A percentile compares a stretch with the other conserved stretches of the same genome.
These are phyloP conservation scores for Theristicus caerulescens DNA, from an alignment of 2,113 vertebrate species.

Conservation along the genomic window DNA sequence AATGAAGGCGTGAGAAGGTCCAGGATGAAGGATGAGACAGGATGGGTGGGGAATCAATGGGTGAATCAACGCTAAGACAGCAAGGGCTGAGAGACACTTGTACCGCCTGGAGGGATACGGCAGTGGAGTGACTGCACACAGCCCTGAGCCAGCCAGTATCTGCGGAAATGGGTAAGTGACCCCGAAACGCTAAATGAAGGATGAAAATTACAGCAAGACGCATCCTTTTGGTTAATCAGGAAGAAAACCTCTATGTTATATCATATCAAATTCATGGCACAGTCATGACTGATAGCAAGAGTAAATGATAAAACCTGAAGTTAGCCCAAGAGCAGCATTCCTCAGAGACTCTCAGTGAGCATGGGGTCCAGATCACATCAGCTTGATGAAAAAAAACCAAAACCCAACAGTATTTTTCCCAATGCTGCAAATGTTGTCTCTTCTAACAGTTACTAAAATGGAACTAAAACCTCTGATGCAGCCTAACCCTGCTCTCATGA, in stretches of 20 bases:
- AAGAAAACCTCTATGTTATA: not conserved
- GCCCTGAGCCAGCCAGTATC: not conserved
- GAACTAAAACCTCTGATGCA: not conserved
- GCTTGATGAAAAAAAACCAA: not conserved
- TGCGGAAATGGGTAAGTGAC: not conserved
- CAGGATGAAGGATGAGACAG: not conserved
- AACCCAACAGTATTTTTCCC: not conserved
- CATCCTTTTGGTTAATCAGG: conserved; percentile 12
- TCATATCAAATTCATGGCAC: rapidly evolving
- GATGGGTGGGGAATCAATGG: conserved; percentile 11
- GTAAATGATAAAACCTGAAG: not conserved
- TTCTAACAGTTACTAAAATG: not conserved
- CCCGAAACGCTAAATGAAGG: conserved; percentile 18
- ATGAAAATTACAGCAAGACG: not conserved
- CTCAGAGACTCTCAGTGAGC: not conserved
- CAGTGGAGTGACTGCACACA: not conserved
- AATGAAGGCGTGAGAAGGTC: not conserved
- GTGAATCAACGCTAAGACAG: conserved; percentile 20
- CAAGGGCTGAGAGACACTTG: not conserved
- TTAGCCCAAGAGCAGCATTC: not conserved
- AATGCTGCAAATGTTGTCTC: not conserved
- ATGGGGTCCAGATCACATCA: not conserved
- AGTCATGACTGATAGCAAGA: rapidly evolving
- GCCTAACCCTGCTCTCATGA: not conserved
- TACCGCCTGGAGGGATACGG: not conserved